phyloP scores from a whole-genome alignment of 2,888 invertebrate genomes.

The Clanis bilineata region DNA sequence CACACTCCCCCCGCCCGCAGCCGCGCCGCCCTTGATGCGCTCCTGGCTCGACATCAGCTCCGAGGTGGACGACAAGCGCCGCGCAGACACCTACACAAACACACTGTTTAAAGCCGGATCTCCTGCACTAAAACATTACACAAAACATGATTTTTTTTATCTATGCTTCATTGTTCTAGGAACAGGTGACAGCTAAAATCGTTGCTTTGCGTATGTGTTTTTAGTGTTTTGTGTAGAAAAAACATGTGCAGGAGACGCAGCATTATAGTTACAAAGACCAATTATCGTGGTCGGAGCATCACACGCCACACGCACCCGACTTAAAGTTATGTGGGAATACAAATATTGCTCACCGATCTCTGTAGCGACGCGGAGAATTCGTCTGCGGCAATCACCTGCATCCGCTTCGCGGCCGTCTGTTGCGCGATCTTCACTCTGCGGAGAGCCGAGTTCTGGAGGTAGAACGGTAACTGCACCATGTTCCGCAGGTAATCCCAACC shows the following conservation, averaged over 20 bases:
- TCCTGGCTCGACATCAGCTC: constrained; percentile 92
- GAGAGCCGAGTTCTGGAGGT: constrained; percentile 97
- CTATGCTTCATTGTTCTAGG: too few species aligned
- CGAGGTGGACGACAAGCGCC: constrained; percentile 90
- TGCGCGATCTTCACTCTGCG: constrained; percentile 94
- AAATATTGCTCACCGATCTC: constrained; percentile 73
- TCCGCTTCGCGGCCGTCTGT: constrained; percentile 85
- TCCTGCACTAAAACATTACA: too few species aligned
- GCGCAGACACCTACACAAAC: constrained; percentile 84
- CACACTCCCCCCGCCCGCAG: constrained; percentile 85
- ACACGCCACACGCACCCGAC: too few species aligned
- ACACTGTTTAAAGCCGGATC: not conserved
- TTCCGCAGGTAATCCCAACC: constrained; percentile 97
- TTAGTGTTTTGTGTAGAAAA: too few species aligned
- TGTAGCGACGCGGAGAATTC: constrained; percentile 77
- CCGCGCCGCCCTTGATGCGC: constrained; percentile 84
- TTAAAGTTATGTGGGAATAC: too few species aligned
- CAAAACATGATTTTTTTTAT: too few species aligned
- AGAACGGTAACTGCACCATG: constrained; percentile 98
- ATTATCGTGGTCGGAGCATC: too few species aligned
- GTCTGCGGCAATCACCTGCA: constrained; percentile 78
- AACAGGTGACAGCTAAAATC: too few species aligned
- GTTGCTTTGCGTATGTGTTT: too few species aligned
- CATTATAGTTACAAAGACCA: too few species aligned
- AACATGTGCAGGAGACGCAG: too few species aligned